Evolutionary conservation across 2,113 vertebrate genomes (phyloP).

Genomic region (Mustelus asterias): DNA sequence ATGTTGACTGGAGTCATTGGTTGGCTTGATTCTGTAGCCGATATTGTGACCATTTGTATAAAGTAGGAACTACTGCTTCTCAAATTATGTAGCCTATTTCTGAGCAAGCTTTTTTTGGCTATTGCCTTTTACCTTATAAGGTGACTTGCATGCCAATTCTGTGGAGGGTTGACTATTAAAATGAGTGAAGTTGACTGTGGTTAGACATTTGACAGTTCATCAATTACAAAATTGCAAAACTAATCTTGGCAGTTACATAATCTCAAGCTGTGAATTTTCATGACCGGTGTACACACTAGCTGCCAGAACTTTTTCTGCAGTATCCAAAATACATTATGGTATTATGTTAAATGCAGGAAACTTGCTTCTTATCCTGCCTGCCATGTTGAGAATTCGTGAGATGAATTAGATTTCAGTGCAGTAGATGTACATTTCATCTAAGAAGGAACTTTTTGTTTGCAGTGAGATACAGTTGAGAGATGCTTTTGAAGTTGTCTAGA

Average conservation of each 20-base stretch:
- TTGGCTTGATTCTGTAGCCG: background rate
- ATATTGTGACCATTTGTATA: background rate
- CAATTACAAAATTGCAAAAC: background rate
- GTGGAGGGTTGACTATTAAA: background rate
- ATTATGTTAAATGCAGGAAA: background rate
- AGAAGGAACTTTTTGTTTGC: too few species aligned
- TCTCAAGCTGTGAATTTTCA: background rate
- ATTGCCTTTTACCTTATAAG: background rate
- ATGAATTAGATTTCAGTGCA: background rate
- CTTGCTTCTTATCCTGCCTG: background rate
- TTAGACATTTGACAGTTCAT: background rate
- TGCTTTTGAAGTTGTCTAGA: background rate
- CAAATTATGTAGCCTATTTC: background rate
- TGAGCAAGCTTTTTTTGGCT: background rate
- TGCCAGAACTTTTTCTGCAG: background rate
- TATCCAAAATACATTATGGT: background rate
- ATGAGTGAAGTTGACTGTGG: background rate
- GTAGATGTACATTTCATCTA: background rate
- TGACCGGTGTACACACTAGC: background rate
- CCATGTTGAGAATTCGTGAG: background rate
- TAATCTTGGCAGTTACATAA: background rate
- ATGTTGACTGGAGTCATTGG: too few species aligned
- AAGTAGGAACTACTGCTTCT: background rate
- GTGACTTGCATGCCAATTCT: background rate
- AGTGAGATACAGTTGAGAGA: background rate